These are phyloP conservation scores for Trachelus iudaicus DNA, from an alignment of 2,888 invertebrate species.

Conservation along the genomic window DNA sequence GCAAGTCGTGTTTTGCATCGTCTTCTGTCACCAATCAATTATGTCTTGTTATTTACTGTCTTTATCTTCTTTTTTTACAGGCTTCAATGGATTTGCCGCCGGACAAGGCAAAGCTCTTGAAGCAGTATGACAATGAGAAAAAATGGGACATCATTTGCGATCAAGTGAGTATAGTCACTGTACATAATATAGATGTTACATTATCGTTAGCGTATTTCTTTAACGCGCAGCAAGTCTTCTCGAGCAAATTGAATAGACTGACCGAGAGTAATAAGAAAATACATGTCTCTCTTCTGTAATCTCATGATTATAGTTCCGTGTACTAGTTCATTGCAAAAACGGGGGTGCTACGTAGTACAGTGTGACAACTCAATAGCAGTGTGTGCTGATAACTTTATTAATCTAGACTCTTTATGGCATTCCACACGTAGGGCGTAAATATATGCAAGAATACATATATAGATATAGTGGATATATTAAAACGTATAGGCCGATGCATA, in stretches of 20 bases:
- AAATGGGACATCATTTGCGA: conserved; percentile 99
- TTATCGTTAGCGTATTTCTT: not conserved
- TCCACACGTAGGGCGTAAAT: not conserved
- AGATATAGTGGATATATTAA: not conserved
- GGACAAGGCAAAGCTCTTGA: conserved; percentile 96
- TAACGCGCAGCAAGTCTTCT: not conserved
- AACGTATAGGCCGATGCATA: not conserved
- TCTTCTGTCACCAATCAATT: not conserved
- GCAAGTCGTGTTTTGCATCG: too few species aligned
- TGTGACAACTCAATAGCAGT: not conserved
- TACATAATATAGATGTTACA: not conserved
- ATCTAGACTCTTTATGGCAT: not conserved
- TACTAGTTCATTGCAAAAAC: not conserved
- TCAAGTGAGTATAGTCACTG: conserved; percentile 74
- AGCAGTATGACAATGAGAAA: conserved; percentile 96
- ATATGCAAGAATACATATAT: not conserved
- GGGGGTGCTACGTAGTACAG: not conserved
- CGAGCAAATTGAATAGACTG: not conserved
- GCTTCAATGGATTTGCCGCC: conserved; percentile 99
- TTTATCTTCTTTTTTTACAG: conserved; percentile 71
- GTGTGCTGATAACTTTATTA: not conserved
- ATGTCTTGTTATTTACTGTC: conserved; percentile 1
- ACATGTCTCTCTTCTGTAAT: not conserved
- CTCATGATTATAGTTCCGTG: not conserved
- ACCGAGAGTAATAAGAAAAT: not conserved